A percentile compares a stretch with the other conserved stretches of the same genome.
phyloP scores from a whole-genome alignment of 2,888 invertebrate species.

The Drosophila sordidapex region DNA sequence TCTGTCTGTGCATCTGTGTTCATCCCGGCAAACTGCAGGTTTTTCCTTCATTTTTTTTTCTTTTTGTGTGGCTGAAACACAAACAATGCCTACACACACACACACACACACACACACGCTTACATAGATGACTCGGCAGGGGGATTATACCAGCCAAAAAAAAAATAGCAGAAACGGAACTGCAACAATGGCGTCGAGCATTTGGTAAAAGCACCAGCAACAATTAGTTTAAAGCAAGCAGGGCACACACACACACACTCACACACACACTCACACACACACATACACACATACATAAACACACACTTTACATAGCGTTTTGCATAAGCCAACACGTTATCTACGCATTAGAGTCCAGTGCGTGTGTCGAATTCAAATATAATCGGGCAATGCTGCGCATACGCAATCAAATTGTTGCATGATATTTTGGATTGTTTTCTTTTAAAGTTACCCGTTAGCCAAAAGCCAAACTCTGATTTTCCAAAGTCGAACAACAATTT shows the following conservation, averaged over 20 bases:
- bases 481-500: not conserved
- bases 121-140: slow-evolving; percentile 15
- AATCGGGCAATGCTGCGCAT: slow-evolving; percentile 37
- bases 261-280: slow-evolving; percentile 12
- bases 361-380: slow-evolving; percentile 31
- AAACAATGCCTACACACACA: slow-evolving; percentile 50
- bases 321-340: slow-evolving; percentile 66
- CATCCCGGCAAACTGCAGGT: slow-evolving; percentile 30
- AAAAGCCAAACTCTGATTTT: not conserved
- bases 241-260: slow-evolving; percentile 23
- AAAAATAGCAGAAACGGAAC: slow-evolving; percentile 28
- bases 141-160: slow-evolving; percentile 43
- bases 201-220: slow-evolving; percentile 61
- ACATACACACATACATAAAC: not conserved
- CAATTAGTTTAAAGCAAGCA: slow-evolving; percentile 74
- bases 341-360: slow-evolving; percentile 42
- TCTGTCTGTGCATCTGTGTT: slow-evolving; percentile 46
- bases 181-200: slow-evolving; percentile 55
- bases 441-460: not conserved
- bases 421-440: slow-evolving; percentile 10
- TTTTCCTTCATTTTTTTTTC: slow-evolving; percentile 7
- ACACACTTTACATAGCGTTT: slow-evolving; percentile 35
- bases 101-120: slow-evolving; percentile 16
- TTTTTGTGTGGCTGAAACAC: slow-evolving; percentile 56
- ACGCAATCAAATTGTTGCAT: slow-evolving; percentile 22